Base-by-base conservation (phyloP, 2,888 invertebrate species). In the Cetonia aurata region DNA sequence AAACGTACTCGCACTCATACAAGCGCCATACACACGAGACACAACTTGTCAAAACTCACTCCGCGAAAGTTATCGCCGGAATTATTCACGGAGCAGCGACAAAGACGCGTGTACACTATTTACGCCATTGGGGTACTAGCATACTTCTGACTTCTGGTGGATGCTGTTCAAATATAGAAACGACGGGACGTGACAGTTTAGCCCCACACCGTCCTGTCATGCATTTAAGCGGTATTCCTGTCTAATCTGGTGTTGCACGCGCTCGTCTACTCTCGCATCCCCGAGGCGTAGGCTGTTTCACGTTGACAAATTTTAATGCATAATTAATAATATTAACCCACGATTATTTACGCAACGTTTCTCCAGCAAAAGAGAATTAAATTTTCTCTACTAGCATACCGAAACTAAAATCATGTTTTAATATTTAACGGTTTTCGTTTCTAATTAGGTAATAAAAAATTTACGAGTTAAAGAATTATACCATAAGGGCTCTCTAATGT, bases 11-110 rank as follows among this genome's bases (percentile, higher is more conserved):
- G 19, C 15, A 19, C 42, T 25, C 25, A 37, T 6, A 33, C 8
- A 8, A n/a, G 55, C 33, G 15, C 25, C 13, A 44, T 44, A 44
- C 44, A 10, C 75, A 74, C 73, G 73, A 74, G 75, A 53, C 33
- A 72, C 74, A 74, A 75, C 72, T 74, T 75, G 75, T 76, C 76
- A 76, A 76, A 76, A 76, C 75, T 75, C 73, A 46, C 52, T 71
- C 71, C 72, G 74, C 69, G 71, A 73, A 73, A 76, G 70, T 75
- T 74, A 75, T 75, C 74, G 75, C 74, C 72, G 67, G 71, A 73
- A 68, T 71, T 73, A 73, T 72, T 72, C 72, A 75, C n/a, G 33
- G n/a, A 46, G n/a, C 33, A 56, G n/a, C 13, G 33, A n/a, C 46
- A 17, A 25, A 60, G 31, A 25, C 60, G 13, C 12, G 13, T 13